A percentile compares a stretch with the other conserved stretches of the same genome.
These are phyloP conservation scores for Melanostoma scalare DNA, from an alignment of 2,888 invertebrate species.

Conservation along the genomic window DNA sequence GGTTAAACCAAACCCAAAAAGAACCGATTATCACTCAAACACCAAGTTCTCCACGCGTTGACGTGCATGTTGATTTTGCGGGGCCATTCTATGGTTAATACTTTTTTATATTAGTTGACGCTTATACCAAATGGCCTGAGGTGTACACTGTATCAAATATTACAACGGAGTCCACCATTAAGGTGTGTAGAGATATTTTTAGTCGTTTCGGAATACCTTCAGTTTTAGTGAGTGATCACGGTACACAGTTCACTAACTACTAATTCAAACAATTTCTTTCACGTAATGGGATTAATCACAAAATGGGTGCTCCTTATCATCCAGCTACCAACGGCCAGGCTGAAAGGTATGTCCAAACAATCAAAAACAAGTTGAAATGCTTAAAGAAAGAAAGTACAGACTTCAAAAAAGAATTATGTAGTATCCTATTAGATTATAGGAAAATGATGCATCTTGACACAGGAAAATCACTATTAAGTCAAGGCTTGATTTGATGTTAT, in stretches of 20 bases:
- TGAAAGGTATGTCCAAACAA: not conserved
- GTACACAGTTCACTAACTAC: not conserved
- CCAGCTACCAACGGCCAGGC: not conserved
- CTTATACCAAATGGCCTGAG: conserved; percentile 74
- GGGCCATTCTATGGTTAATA: conserved; percentile 61
- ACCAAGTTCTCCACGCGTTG: conserved; percentile 69
- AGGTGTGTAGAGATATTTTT: conserved; percentile 31
- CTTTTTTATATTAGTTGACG: conserved; percentile 63
- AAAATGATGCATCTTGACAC: too few relatives aligned
- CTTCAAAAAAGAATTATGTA: too few relatives aligned
- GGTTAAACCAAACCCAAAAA: conserved; percentile 24
- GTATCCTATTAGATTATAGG: too few relatives aligned
- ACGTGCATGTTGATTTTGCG: conserved; percentile 71
- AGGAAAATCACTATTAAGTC: too few relatives aligned
- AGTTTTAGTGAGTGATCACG: too few relatives aligned
- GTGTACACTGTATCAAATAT: conserved; percentile 65
- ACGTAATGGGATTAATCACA: not conserved
- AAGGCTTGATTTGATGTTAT: too few relatives aligned
- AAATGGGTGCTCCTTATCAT: not conserved
- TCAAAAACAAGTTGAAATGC: not conserved
- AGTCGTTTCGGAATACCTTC: too few relatives aligned
- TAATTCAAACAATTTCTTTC: conserved; percentile 32
- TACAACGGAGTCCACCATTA: conserved; percentile 60
- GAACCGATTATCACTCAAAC: conserved; percentile 28
- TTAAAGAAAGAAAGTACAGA: too few relatives aligned